Evolutionary conservation across 2,113 vertebrate species (phyloP), one percentile per base, ranked within the genome.

Genomic region (Tauraco erythrolophus): DNA sequence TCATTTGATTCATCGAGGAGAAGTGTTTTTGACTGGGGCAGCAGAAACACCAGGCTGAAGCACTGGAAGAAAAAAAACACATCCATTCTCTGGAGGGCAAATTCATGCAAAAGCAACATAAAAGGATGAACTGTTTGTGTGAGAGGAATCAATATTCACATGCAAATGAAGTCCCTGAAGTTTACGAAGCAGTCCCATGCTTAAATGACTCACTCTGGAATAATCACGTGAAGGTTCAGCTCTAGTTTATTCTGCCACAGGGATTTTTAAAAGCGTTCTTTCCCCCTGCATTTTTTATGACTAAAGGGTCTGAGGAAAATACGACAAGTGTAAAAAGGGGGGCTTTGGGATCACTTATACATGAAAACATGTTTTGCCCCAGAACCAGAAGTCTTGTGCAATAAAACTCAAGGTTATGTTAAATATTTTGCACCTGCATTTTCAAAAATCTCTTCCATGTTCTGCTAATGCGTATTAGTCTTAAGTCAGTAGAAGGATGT

Each of bases 81-180:
- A n/a, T 41, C 41, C 78, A 10, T 56, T 82, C 61, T 92, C 85
- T 22, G 18, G 86, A 89, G 95, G 91, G 51, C 54, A 95, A 97
- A 96, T 89, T 91, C 82, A 78, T 87, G 84, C 48, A 84, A 96
- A 91, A 89, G n/a, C 41, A 91, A 93, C 88, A 91, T 96, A 81
- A 96, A 97, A 95, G 85, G 54, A 97, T 92, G 94, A 96, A 70
- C 84, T 78, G 77, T 82, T 96, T 92, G 70, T 95, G 83, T 92
- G 81, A 97, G 37, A 94, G 50, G 62, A 96, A 92, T 97, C 84
- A 94, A 97, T 96, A 96, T 96, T 97, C 84, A 93, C 65, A 96
- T 98, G 94, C 90, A 97, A 97, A 97, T 97, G 31, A 95, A 95
- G 84, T 85, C 96, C 88, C 92, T 95, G 84, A 68, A 74, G 48